Evolutionary conservation across 2,797 vertebrate species (phyloP).

Genomic region (Coregonus ussuriensis): DNA sequence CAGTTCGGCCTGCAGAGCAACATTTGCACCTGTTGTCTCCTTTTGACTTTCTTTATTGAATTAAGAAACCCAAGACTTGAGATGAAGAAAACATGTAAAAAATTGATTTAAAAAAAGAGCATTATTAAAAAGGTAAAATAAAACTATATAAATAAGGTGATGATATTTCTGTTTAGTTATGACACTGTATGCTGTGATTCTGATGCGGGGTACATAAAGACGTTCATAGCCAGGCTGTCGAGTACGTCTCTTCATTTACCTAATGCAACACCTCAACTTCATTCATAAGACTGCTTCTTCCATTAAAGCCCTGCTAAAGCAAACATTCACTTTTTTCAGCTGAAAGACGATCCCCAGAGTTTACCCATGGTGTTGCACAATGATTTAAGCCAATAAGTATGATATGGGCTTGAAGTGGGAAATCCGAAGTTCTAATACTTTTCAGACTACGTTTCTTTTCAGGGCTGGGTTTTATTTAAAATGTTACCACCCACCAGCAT

Average conservation of each 20-base stretch:
- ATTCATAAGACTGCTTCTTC: background rate
- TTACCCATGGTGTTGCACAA: no score
- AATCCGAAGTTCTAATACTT: no score
- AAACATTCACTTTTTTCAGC: no score
- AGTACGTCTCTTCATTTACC: conserved; percentile 46
- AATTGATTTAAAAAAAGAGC: conserved; percentile 63
- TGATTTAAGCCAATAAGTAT: no score
- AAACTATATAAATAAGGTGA: conserved; percentile 79
- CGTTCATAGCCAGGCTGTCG: conserved; percentile 73
- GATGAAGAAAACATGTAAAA: conserved; percentile 72
- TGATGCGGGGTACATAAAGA: conserved; percentile 84
- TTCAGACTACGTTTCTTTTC: no score
- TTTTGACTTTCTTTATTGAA: conserved; percentile 75
- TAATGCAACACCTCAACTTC: background rate
- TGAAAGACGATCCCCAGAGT: no score
- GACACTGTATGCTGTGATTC: conserved; percentile 86
- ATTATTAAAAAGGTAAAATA: conserved; percentile 49
- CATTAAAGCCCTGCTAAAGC: no score
- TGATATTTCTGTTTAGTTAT: conserved; percentile 82
- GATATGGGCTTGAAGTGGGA: no score
- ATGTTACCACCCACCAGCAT: no score
- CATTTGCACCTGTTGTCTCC: conserved; percentile 77
- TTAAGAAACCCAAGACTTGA: conserved; percentile 71
- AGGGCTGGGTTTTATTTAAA: no score
- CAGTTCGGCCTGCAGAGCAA: conserved; percentile 35